Percentiles rank a stretch among this genome's conserved stretches.
phyloP scores from a whole-genome alignment of 1,140 invertebrate genomes.

The Diachasma alloeum region DNA sequence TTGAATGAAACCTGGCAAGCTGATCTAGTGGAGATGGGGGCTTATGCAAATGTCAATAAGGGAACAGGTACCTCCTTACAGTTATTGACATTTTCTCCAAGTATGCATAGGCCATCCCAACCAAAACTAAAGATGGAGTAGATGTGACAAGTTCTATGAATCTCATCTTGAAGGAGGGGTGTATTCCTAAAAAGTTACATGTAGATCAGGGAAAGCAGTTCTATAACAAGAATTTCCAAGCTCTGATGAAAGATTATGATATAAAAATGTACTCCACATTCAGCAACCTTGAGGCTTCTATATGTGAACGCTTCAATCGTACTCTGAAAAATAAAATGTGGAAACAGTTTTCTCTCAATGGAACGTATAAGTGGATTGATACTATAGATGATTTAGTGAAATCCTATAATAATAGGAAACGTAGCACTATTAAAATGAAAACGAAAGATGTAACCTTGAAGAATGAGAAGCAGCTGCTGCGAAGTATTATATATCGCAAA shows the following conservation, averaged over 20 bases:
- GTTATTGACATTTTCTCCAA: slow-evolving; percentile 31
- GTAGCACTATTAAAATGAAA: not conserved
- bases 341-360: not conserved
- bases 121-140: no score
- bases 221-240: not conserved
- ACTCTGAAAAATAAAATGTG: not conserved
- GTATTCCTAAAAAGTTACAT: slow-evolving; percentile 23
- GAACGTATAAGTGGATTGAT: slow-evolving; percentile 14
- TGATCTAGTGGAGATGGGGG: slow-evolving; percentile 18
- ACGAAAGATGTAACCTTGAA: not conserved
- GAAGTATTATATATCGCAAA: not conserved
- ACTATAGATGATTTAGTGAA: not conserved
- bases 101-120: no score
- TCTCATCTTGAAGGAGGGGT: not conserved
- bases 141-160: no score
- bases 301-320: no score
- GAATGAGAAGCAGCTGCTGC: slow-evolving; percentile 1
- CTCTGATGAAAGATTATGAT: not conserved
- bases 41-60: slow-evolving; percentile 3
- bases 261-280: not conserved
- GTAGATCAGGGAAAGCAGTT: slow-evolving; percentile 12
- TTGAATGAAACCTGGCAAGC: slow-evolving; percentile 25
- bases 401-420: slow-evolving; percentile 15
- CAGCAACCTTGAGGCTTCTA: not conserved
- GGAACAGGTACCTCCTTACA: slow-evolving; percentile 24